phyloP scores from a whole-genome alignment of 2,113 vertebrate species.

The Hemichromis elongatus region DNA sequence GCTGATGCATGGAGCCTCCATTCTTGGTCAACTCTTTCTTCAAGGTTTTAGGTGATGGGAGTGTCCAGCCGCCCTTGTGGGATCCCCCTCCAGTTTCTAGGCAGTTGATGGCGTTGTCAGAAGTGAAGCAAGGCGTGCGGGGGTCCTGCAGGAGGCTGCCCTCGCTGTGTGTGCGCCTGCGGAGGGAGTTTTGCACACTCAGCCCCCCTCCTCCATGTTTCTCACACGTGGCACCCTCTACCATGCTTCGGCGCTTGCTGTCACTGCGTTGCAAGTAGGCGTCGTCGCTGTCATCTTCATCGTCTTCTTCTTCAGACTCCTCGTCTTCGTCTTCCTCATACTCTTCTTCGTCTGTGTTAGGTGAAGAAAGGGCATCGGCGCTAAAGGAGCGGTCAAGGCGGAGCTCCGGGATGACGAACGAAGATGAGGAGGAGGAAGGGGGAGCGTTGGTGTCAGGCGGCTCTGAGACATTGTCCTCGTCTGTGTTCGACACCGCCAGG shows the following conservation, averaged over 20 bases:
- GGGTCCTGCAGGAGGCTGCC: slow-evolving; percentile 91
- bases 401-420: slow-evolving; percentile 86
- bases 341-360: slow-evolving; percentile 74
- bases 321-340: slow-evolving; percentile 79
- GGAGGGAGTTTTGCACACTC: slow-evolving; percentile 86
- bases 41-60: slow-evolving; percentile 87
- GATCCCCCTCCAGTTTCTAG: slow-evolving; percentile 60
- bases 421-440: slow-evolving; percentile 71
- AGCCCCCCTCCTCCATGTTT: slow-evolving; percentile 77
- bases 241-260: slow-evolving; percentile 88
- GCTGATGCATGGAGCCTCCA: slow-evolving; percentile 91
- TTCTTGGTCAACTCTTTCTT: slow-evolving; percentile 91
- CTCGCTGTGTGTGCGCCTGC: slow-evolving; percentile 92
- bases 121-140: slow-evolving; percentile 84
- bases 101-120: slow-evolving; percentile 91
- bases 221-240: slow-evolving; percentile 79
- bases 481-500: slow-evolving; percentile 40
- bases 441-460: slow-evolving; percentile 67
- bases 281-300: slow-evolving; percentile 81
- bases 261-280: slow-evolving; percentile 77
- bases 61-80: slow-evolving; percentile 76
- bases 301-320: slow-evolving; percentile 76
- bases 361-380: slow-evolving; percentile 67
- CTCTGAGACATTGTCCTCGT: slow-evolving; percentile 69
- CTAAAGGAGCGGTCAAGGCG: slow-evolving; percentile 86